phyloP scores from a whole-genome alignment of 2,797 vertebrate species.

The Salarias fasciatus region DNA sequence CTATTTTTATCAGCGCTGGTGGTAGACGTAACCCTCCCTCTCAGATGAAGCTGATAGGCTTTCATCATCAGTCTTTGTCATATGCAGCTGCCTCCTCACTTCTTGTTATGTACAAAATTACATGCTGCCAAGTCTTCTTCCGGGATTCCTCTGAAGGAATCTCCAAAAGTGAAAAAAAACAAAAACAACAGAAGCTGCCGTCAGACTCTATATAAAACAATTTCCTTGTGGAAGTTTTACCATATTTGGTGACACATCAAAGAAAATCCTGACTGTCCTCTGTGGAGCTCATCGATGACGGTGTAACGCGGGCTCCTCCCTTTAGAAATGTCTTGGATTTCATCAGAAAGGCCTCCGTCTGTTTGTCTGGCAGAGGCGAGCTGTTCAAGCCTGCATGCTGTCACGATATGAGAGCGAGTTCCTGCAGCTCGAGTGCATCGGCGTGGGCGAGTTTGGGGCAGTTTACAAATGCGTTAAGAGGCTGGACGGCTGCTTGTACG shows the following conservation, averaged over 20 bases:
- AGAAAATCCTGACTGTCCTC: slow-evolving; percentile 7
- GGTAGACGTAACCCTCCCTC: slow-evolving; percentile 35
- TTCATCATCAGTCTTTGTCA: slow-evolving; percentile 64
- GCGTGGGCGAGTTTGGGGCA: slow-evolving; percentile 92
- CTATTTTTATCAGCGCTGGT: slow-evolving; percentile 51
- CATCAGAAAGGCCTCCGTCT: slow-evolving; percentile 53
- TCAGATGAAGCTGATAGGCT: slow-evolving; percentile 39
- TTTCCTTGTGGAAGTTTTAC: slow-evolving; percentile 38
- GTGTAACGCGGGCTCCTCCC: slow-evolving; percentile 53
- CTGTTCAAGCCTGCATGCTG: slow-evolving; percentile 89
- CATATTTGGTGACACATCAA: slow-evolving; percentile 60
- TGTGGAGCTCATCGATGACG: slow-evolving; percentile 11
- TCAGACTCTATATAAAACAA: slow-evolving; percentile 19
- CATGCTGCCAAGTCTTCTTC: slow-evolving; percentile 59
- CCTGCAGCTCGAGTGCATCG: slow-evolving; percentile 92
- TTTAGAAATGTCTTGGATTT: slow-evolving; percentile 40
- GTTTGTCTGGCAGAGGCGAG: slow-evolving; percentile 84
- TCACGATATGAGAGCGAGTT: slow-evolving; percentile 97
- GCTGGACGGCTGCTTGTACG: slow-evolving; percentile 96
- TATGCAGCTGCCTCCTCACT: slow-evolving; percentile 58
- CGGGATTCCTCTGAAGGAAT: slow-evolving; percentile 61
- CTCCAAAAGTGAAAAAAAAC: slow-evolving; percentile 17
- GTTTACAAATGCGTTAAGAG: slow-evolving; percentile 98
- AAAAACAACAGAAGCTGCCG: slow-evolving; percentile 2
- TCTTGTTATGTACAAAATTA: slow-evolving; percentile 58